phyloP scores from a whole-genome alignment of 2,797 vertebrate species.

The Podargus strigoides region DNA sequence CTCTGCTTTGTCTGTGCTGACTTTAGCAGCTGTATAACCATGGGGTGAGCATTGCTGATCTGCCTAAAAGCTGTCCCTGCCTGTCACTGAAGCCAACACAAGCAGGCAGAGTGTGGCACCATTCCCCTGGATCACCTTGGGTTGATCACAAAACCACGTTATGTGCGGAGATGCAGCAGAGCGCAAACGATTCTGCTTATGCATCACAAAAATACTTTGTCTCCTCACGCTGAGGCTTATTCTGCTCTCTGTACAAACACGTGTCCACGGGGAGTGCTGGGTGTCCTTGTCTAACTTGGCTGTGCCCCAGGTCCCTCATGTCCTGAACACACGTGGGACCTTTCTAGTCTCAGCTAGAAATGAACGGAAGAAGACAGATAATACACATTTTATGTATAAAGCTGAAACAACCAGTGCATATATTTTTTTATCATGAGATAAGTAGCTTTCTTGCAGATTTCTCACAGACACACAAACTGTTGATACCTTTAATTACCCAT shows the following conservation, averaged over 20 bases:
- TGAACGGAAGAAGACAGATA: neutral
- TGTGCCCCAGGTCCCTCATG: neutral
- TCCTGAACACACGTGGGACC: fast-evolving
- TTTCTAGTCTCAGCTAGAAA: neutral
- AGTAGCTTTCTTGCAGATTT: conserved; percentile 48
- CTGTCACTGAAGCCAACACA: neutral
- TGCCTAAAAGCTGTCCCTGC: neutral
- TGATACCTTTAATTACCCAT: conserved; percentile 55
- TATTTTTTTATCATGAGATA: conserved; percentile 55
- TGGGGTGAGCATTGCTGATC: neutral
- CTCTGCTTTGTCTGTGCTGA: neutral
- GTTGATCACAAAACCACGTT: fast-evolving
- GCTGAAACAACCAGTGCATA: conserved; percentile 67
- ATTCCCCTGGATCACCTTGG: neutral
- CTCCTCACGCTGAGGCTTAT: neutral
- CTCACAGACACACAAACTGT: conserved; percentile 48
- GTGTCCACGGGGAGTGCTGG: fast-evolving
- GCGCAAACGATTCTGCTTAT: neutral
- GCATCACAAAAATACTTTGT: neutral
- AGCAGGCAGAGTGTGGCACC: neutral
- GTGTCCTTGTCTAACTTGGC: neutral
- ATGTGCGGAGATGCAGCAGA: neutral
- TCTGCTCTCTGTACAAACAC: fast-evolving
- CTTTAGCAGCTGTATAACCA: neutral
- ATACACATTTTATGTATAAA: conserved; percentile 22